Base-by-base conservation (phyloP, 2,797 vertebrate genomes). In the Onychomys arenicola region DNA sequence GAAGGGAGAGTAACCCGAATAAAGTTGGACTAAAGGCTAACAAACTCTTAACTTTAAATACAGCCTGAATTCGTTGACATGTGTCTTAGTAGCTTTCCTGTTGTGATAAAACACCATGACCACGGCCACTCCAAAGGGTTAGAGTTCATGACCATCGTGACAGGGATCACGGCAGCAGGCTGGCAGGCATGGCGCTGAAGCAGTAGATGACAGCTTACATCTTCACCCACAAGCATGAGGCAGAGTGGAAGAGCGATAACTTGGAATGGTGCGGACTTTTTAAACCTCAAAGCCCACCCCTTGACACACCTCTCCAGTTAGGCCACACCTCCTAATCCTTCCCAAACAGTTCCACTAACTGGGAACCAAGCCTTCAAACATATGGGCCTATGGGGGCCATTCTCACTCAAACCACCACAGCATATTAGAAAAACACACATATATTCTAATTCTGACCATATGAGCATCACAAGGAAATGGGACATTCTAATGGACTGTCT, bases 1-100 rank as follows among this genome's bases (percentile, higher is more conserved):
- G 34, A 43, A 73, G 40, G 37, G 57, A 10, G 25, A 92, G 65
- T 76, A 92, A 91, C 65, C 90, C 78, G 91, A 25, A 95, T 94
- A 92, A 89, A 95, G 93, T 69, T 81, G 52, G 92, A 90, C 83
- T 73, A 88, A 32, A 65, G 71, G 40, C 76, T 61, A 81, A 88
- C 32, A 37, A 76, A 76, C 19, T 57, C 52, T 75, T 93, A 49
- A 92, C 57, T 83, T 95, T 76, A 83, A 96, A 94, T 91, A 57
- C 46, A 81, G 49, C 34, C 63, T 86, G 69, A 82, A 86, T 32
- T 86, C 14, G 86, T 3, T 83, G 84, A 46, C 40, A 43, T 43
- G 14, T 43, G 27, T 83, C 81, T 43, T 63, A 63, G 57, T 43
- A 32, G 37, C 55, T 82, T 82, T 82, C n/a, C n/a, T 40, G 10